Evolutionary conservation across 2,797 vertebrate species (phyloP).

Genomic region (Poeciliopsis infans): DNA sequence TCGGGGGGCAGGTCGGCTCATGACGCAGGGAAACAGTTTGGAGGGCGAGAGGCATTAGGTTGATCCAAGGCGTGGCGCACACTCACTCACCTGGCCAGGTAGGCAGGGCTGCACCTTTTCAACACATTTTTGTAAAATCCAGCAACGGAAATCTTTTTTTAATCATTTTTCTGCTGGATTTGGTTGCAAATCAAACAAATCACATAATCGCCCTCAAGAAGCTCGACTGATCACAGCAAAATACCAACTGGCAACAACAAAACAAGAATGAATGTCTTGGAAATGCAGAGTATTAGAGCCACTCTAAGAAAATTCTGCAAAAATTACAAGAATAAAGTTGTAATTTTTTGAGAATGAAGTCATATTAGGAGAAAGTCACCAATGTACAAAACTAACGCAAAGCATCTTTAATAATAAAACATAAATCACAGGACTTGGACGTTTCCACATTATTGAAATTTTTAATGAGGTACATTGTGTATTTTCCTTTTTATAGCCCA

Average conservation of each 20-base stretch:
- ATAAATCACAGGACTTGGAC: background rate
- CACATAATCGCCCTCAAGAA: background rate
- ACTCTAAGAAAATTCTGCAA: too few relatives aligned
- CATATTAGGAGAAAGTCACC: too few relatives aligned
- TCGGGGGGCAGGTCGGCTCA: constrained; percentile 83
- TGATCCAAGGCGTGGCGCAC: constrained; percentile 95
- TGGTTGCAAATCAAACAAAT: background rate
- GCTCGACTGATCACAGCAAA: background rate
- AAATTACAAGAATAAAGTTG: too few relatives aligned
- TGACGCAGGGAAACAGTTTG: constrained; percentile 90
- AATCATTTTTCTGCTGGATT: background rate
- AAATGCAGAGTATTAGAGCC: background rate
- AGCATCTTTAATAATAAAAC: background rate
- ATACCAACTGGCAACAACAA: background rate
- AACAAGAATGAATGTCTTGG: background rate
- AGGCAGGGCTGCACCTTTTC: constrained; percentile 61
- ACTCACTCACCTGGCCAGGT: constrained; percentile 88
- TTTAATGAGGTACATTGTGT: background rate
- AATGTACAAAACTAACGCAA: background rate
- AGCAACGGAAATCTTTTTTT: background rate
- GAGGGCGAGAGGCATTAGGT: constrained; percentile 80
- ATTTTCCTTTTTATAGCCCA: too few relatives aligned
- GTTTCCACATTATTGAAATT: background rate
- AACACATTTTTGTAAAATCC: background rate
- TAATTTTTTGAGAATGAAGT: too few relatives aligned